Conservation (phyloP, 1,140 invertebrate genomes). For the Ephestia elutella region DNA sequence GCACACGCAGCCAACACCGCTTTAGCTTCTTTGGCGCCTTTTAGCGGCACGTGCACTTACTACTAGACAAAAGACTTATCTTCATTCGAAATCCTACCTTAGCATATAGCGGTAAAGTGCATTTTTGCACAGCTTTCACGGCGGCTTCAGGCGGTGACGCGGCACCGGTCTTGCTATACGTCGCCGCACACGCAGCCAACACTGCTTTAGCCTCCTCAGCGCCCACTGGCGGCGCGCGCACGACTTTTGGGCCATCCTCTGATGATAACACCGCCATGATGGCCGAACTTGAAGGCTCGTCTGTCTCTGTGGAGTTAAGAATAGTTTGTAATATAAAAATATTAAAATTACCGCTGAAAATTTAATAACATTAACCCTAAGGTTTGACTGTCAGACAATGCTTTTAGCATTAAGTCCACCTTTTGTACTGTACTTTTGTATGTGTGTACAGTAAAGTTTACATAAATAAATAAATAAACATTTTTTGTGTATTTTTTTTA, state of each 20-base stretch:
- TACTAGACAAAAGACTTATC: no score
- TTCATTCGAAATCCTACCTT: no score
- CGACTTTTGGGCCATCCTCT: conserved; percentile 57
- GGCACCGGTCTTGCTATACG: conserved; percentile 78
- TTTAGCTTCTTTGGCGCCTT: conserved; percentile 53
- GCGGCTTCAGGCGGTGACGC: conserved; percentile 77
- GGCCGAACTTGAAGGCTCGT: conserved; percentile 57
- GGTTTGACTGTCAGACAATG: no score
- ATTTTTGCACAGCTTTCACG: conserved; percentile 76
- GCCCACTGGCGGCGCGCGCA: conserved; percentile 54
- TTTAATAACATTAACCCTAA: no score
- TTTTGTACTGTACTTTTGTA: no score
- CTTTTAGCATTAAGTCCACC: no score
- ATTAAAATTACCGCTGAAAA: no score
- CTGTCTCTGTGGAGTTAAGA: conserved; percentile 39
- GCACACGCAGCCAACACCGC: conserved; percentile 54
- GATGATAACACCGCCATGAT: conserved; percentile 68
- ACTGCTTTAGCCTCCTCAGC: conserved; percentile 57
- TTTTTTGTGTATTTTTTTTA: no score
- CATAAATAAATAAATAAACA: no score
- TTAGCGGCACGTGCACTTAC: conserved; percentile 55
- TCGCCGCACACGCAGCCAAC: conserved; percentile 50
- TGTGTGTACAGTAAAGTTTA: no score
- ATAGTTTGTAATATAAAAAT: no score
- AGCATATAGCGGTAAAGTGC: conserved; percentile 80